These are phyloP conservation scores for Forficula auricularia DNA, from an alignment of 1,140 invertebrate species.

Conservation along the genomic window DNA sequence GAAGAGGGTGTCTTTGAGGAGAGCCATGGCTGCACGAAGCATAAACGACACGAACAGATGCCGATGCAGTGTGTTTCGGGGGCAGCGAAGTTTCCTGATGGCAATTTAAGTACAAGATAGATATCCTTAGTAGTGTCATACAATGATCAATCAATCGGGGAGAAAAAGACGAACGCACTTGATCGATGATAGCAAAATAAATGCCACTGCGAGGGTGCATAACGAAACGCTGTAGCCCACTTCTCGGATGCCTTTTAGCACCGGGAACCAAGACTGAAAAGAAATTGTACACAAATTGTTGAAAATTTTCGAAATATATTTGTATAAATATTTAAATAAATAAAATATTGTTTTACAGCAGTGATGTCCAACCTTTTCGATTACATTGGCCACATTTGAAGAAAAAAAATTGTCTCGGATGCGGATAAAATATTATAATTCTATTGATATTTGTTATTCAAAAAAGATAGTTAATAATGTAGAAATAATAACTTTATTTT, in stretches of 20 bases:
- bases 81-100: constrained; percentile 45
- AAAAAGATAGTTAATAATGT: too few species aligned
- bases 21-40: constrained; percentile 35
- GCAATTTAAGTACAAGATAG: not conserved
- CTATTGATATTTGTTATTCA: too few species aligned
- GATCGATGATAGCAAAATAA: constrained; percentile 44
- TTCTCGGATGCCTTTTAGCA: constrained; percentile 42
- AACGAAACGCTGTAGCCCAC: constrained; percentile 54
- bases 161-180: constrained; percentile 37
- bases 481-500: too few species aligned
- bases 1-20: constrained; percentile 40
- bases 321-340: too few species aligned
- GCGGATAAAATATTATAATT: too few species aligned
- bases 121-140: not conserved
- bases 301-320: constrained; percentile 1
- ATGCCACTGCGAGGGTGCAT: constrained; percentile 40
- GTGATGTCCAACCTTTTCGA: too few species aligned
- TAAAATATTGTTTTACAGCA: too few species aligned
- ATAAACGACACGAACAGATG: constrained; percentile 53
- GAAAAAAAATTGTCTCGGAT: too few species aligned
- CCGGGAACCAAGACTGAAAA: constrained; percentile 36
- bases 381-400: too few species aligned
- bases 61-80: constrained; percentile 47
- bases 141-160: too few species aligned
- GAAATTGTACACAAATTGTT: constrained; percentile 9